Percentiles rank a stretch among this genome's conserved stretches.
These are phyloP conservation scores for Platynereis dumerilii DNA, from an alignment of 2,888 invertebrate genomes.

Conservation along the genomic window DNA sequence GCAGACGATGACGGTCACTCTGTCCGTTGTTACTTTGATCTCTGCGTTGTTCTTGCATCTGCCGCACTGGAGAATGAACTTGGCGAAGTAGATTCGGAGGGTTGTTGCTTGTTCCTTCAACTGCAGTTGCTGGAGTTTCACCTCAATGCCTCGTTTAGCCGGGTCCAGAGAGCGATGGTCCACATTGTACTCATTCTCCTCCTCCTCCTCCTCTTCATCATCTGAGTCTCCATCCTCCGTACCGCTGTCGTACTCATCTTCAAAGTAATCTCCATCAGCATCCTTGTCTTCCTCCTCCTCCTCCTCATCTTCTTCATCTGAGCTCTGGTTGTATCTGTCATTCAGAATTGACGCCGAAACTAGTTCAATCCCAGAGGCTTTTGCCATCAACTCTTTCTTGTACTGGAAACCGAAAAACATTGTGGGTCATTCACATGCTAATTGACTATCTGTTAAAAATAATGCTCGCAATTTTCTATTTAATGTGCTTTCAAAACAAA, in stretches of 20 bases:
- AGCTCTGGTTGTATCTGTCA: constrained; percentile 25
- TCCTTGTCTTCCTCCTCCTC: constrained; percentile 20
- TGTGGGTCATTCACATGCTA: background rate
- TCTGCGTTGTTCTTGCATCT: constrained; percentile 55
- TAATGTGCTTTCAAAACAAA: too few species aligned
- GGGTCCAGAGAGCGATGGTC: constrained; percentile 12
- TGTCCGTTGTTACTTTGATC: constrained; percentile 45
- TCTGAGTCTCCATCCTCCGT: constrained; percentile 25
- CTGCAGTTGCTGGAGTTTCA: constrained; percentile 68
- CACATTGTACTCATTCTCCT: background rate
- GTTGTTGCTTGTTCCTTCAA: constrained; percentile 76
- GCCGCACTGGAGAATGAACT: constrained; percentile 51
- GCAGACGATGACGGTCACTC: constrained; percentile 49
- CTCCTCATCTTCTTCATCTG: constrained; percentile 17
- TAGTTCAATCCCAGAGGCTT: constrained; percentile 59
- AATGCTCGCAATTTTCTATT: too few species aligned
- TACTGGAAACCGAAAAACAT: constrained; percentile 31
- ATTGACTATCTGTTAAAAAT: too few species aligned
- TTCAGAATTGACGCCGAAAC: constrained; percentile 47
- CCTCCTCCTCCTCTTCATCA: constrained; percentile 21
- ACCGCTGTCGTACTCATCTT: constrained; percentile 34
- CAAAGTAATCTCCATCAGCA: constrained; percentile 22
- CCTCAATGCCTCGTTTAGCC: constrained; percentile 54
- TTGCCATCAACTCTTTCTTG: constrained; percentile 53
- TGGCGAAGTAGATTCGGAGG: constrained; percentile 49